Evolutionary conservation across 2,888 invertebrate genomes (phyloP).

Genomic region (Orthosia incerta): DNA sequence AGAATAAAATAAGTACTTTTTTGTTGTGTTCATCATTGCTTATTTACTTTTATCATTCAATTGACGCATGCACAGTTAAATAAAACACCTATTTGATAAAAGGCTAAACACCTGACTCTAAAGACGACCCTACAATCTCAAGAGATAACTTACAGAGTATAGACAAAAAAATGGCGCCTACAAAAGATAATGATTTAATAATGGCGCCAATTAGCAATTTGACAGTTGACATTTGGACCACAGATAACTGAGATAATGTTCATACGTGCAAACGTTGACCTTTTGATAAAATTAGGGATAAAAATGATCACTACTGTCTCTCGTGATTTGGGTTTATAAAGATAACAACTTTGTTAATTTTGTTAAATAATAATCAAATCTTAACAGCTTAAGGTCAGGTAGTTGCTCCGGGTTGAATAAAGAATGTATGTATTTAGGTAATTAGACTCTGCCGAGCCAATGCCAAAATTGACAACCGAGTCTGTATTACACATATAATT

Average conservation of each 20-base stretch:
- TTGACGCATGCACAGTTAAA: constrained; percentile 7
- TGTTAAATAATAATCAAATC: constrained; percentile 3
- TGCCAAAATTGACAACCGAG: neutral
- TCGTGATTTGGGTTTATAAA: constrained; percentile 45
- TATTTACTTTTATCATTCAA: constrained; percentile 3
- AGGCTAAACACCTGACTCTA: constrained; percentile 43
- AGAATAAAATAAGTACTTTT: no score
- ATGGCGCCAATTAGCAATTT: constrained; percentile 50
- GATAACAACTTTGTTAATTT: neutral
- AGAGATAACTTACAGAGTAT: neutral
- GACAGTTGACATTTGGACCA: constrained; percentile 49
- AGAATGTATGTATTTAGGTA: neutral
- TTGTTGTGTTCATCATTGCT: no score
- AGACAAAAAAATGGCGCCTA: constrained; percentile 33
- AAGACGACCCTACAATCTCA: constrained; percentile 35
- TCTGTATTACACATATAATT: neutral
- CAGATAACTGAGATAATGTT: constrained; percentile 39
- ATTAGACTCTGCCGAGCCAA: no score
- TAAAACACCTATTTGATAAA: constrained; percentile 41
- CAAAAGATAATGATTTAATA: constrained; percentile 32
- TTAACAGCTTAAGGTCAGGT: constrained; percentile 20
- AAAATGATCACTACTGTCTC: constrained; percentile 37
- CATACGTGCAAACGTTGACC: constrained; percentile 42
- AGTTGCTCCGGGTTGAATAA: constrained; percentile 1
- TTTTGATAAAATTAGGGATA: constrained; percentile 41